Base-by-base conservation (phyloP, 2,113 vertebrate genomes). In the Chamaea fasciata region DNA sequence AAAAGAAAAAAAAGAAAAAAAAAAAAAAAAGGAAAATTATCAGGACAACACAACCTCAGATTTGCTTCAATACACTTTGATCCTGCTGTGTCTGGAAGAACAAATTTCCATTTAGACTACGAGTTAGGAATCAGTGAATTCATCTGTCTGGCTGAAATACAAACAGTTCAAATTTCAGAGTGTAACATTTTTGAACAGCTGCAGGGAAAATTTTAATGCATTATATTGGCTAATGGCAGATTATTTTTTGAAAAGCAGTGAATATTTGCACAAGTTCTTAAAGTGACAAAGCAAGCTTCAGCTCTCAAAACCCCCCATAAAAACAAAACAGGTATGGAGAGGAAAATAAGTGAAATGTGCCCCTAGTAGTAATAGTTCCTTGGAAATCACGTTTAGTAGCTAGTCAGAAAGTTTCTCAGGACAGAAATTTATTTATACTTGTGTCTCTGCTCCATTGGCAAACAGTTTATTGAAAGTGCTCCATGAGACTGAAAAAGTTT, bases 101-200 rank as follows among this genome's bases (percentile, higher is more conserved):
- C 23, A 89, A 93, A n/a, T 93, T 97, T 91, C 86, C 65, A 3
- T 65, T 95, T 56, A 78, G 55, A 70, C 57, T 95, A 60, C 16
- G 14, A 78, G 80, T 83, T 89, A 96, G 79, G 92, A 96, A 94
- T 92, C 76, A 59, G 59, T 92, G 83, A 94, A 94, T 91, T 92
- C 91, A 87, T 92, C 80, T 76, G 22, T 56, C 73, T 96, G 94
- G 65, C 64, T 92, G 67, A 93, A 91, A 67, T 88, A 78, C 80
- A 78, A 95, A 81, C 62, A 79, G 83, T 78, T 96, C 91, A 75
- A 5, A 92, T 95, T 96, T 95, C 95, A 96, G 62, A 87, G 63
- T 39, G 79, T 39, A 94, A 76, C 31, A 80, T 67, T 97, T 96
- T 64, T 95, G 88, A 92, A 87, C 8, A 2, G 88, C 83, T 89